phyloP scores from a whole-genome alignment of 2,888 invertebrate genomes.

The Lochmaea capreae region DNA sequence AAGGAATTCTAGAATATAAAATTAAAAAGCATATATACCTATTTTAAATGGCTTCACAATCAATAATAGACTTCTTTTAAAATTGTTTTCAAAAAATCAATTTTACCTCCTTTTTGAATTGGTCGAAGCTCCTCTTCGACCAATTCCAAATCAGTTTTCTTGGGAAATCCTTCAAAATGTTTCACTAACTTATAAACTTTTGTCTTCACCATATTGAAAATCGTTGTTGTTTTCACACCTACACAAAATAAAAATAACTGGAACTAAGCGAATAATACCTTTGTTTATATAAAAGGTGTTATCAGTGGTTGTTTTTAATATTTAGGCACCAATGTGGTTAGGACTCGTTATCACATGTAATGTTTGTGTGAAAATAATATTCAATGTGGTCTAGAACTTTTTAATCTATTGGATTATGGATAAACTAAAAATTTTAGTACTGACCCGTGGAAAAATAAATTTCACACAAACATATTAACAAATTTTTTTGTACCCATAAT shows the following conservation, averaged over 20 bases:
- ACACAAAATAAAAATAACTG: neutral
- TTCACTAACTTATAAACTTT: conserved; percentile 75
- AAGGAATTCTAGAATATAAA: conserved; percentile 70
- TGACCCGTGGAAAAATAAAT: too few species aligned
- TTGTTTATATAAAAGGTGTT: neutral
- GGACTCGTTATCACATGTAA: neutral
- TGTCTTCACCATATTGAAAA: conserved; percentile 48
- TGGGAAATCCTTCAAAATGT: conserved; percentile 76
- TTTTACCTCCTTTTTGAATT: conserved; percentile 76
- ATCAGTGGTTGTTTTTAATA: conserved; percentile 1
- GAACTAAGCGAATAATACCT: neutral
- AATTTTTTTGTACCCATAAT: too few species aligned
- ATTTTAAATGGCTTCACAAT: neutral
- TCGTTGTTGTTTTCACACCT: neutral
- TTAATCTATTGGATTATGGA: too few species aligned
- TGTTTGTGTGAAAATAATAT: neutral
- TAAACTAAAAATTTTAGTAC: too few species aligned
- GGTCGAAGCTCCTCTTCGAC: conserved; percentile 76
- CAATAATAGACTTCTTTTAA: too few species aligned
- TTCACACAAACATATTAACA: too few species aligned
- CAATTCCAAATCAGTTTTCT: conserved; percentile 73
- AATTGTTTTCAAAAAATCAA: neutral
- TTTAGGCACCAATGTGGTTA: neutral
- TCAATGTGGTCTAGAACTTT: neutral
- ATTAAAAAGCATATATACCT: neutral